Conservation (phyloP, 1,140 invertebrate genomes). For the Triops cancriformis region DNA sequence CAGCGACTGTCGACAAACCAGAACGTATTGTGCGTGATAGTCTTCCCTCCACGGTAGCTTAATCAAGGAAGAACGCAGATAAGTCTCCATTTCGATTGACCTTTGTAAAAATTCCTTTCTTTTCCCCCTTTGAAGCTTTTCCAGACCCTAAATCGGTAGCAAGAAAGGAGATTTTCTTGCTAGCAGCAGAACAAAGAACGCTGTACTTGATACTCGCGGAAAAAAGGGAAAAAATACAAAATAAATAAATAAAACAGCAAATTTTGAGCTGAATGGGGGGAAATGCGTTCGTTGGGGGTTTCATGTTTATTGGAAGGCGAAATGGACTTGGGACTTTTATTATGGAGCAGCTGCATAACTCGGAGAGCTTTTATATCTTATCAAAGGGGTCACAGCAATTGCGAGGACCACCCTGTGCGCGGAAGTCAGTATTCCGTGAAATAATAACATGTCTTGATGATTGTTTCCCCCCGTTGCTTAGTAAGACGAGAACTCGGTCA, state of each 20-base stretch:
- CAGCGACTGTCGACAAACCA: neutral
- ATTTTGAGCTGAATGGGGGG: too few species aligned
- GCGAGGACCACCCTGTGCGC: neutral
- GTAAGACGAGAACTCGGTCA: neutral
- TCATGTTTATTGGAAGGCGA: neutral
- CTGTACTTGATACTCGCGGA: too few species aligned
- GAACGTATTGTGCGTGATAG: neutral
- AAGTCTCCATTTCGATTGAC: neutral
- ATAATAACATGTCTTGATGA: constrained; percentile 11
- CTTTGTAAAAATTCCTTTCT: neutral
- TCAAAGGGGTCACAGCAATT: neutral
- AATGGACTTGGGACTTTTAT: neutral
- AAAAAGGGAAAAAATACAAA: too few species aligned
- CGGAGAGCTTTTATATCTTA: neutral
- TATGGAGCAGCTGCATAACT: neutral
- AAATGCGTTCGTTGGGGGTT: too few species aligned
- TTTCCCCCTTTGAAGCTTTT: too few species aligned
- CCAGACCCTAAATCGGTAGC: too few species aligned
- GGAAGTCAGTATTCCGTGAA: neutral
- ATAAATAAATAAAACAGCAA: too few species aligned
- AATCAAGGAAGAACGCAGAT: neutral
- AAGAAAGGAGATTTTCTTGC: too few species aligned
- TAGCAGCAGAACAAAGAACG: too few species aligned
- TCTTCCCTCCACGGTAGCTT: neutral
- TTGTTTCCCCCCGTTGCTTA: neutral